Evolutionary conservation across 2,113 vertebrate species (phyloP).

Genomic region (Condylura cristata): DNA sequence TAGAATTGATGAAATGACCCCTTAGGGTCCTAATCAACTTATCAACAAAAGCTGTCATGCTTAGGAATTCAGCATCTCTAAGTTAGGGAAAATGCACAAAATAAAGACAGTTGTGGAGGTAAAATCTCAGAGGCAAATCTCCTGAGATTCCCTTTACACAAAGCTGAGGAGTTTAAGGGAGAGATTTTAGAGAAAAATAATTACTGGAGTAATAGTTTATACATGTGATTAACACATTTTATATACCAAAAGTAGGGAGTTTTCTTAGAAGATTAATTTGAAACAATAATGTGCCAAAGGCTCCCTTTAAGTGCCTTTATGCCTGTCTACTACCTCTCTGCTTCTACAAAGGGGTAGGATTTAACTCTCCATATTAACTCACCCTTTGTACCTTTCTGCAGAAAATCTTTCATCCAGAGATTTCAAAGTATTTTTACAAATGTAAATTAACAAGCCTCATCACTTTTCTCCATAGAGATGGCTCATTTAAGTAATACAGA

Average conservation of each 20-base stretch:
- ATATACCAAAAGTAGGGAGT: background rate
- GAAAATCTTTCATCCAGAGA: slow-evolving; percentile 61
- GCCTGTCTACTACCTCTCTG: background rate
- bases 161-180: slow-evolving; percentile 6
- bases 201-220: slow-evolving; percentile 55
- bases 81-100: slow-evolving; percentile 15
- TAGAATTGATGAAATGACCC: slow-evolving; percentile 40
- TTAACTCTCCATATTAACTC: slow-evolving; percentile 35
- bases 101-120: background rate
- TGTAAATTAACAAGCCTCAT: slow-evolving; percentile 69
- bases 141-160: slow-evolving; percentile 29
- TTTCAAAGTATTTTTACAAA: slow-evolving; percentile 73
- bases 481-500: slow-evolving; percentile 63
- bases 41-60: background rate
- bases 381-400: slow-evolving; percentile 35
- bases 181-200: slow-evolving; percentile 54
- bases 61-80: background rate
- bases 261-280: slow-evolving; percentile 70
- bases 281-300: slow-evolving; percentile 59
- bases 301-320: background rate
- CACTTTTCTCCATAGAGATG: slow-evolving; percentile 55
- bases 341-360: slow-evolving; percentile 29
- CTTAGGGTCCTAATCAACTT: background rate
- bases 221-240: slow-evolving; percentile 54
- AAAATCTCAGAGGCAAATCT: slow-evolving; percentile 12